phyloP scores from a whole-genome alignment of 1,140 invertebrate species.

The Sesamia nonagrioides region DNA sequence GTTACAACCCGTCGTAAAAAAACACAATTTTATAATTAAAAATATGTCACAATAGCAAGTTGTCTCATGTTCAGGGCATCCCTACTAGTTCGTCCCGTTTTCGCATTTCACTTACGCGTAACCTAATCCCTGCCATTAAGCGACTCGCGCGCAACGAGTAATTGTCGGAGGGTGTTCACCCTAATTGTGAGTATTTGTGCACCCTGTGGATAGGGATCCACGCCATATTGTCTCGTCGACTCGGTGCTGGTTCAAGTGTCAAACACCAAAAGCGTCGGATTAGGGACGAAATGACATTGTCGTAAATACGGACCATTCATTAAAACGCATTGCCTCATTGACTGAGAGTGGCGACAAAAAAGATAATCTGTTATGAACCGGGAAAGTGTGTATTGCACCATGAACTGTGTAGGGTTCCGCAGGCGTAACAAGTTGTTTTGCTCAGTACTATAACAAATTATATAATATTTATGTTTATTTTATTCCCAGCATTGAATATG shows the following conservation, averaged over 20 bases:
- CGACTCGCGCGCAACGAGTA: constrained; percentile 64
- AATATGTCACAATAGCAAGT: constrained; percentile 33
- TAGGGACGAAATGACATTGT: constrained; percentile 30
- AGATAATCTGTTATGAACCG: constrained; percentile 1
- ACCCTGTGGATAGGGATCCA: constrained; percentile 47
- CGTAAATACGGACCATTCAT: constrained; percentile 47
- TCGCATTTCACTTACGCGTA: constrained; percentile 71
- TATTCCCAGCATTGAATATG: no score
- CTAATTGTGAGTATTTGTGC: constrained; percentile 76
- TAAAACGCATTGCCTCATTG: constrained; percentile 33
- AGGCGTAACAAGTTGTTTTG: background rate
- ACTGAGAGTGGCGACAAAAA: constrained; percentile 23
- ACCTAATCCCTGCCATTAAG: constrained; percentile 77
- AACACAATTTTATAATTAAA: constrained; percentile 36
- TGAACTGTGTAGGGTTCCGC: background rate
- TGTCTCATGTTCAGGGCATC: constrained; percentile 45
- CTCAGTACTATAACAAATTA: no score
- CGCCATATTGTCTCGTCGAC: constrained; percentile 63
- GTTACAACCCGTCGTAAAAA: background rate
- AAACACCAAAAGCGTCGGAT: constrained; percentile 61
- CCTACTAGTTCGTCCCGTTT: constrained; percentile 57
- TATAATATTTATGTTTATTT: no score
- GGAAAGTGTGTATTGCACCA: background rate
- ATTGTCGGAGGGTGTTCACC: constrained; percentile 79
- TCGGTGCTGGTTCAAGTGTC: constrained; percentile 61